Evolutionary conservation across 2,888 invertebrate species (phyloP).

Genomic region (Clepsis dumicolana): DNA sequence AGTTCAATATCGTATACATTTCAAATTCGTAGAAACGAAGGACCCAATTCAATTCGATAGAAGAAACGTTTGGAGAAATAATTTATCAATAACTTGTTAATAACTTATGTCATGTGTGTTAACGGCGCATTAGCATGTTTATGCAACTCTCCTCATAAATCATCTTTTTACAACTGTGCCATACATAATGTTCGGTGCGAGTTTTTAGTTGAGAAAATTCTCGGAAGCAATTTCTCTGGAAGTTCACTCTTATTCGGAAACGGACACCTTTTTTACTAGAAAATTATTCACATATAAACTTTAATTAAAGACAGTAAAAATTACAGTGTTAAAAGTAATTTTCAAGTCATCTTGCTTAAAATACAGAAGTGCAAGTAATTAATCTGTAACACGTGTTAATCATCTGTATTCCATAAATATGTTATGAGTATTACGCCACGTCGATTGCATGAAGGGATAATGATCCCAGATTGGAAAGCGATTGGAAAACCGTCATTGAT

Average conservation of each 20-base stretch:
- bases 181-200: constrained; percentile 15
- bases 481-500: constrained; percentile 55
- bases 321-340: background rate
- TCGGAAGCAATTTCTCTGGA: background rate
- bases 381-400: background rate
- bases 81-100: constrained; percentile 16
- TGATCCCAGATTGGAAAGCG: constrained; percentile 50
- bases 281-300: no score
- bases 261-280: background rate
- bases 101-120: constrained; percentile 15
- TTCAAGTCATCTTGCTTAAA: constrained; percentile 1
- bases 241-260: background rate
- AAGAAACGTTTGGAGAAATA: background rate
- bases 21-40: background rate
- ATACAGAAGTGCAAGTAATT: background rate
- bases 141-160: constrained; percentile 28
- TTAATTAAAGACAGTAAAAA: no score
- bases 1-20: no score
- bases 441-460: constrained; percentile 33
- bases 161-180: constrained; percentile 30
- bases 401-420: constrained; percentile 27
- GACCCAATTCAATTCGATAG: background rate
- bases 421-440: constrained; percentile 14
- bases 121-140: constrained; percentile 36
- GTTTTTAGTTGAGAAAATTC: background rate